These are phyloP conservation scores for Drosophila algonquin DNA, from an alignment of 2,888 invertebrate species.

Conservation along the genomic window DNA sequence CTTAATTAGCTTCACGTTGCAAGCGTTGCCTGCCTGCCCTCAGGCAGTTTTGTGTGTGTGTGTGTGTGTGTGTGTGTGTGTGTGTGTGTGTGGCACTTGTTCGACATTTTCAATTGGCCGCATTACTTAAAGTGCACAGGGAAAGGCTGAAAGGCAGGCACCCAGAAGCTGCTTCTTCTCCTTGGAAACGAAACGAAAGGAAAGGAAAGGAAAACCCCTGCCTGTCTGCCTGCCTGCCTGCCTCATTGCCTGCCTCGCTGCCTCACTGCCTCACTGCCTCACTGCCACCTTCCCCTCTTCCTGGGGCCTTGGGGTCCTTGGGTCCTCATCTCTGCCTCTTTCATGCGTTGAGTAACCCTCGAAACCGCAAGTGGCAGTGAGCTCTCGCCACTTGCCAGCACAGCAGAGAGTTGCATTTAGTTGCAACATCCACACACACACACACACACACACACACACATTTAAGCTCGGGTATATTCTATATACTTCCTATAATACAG, in stretches of 20 bases:
- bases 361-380: slow-evolving; percentile 51
- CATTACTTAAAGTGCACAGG: slow-evolving; percentile 64
- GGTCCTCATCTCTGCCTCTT: slow-evolving; percentile 2
- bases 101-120: slow-evolving; percentile 73
- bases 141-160: not conserved
- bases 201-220: no score
- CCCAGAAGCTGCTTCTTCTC: no score
- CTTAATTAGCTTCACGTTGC: slow-evolving; percentile 63
- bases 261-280: no score
- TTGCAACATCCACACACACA: slow-evolving; percentile 41
- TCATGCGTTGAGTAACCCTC: slow-evolving; percentile 37
- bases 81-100: slow-evolving; percentile 57
- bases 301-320: not conserved
- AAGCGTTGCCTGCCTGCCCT: slow-evolving; percentile 19
- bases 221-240: no score
- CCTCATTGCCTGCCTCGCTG: no score
- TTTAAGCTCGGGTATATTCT: not conserved
- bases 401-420: slow-evolving; percentile 48
- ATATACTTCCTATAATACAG: slow-evolving; percentile 1
- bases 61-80: not conserved
- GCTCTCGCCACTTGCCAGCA: slow-evolving; percentile 60
- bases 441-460: slow-evolving; percentile 1
- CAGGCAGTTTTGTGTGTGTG: slow-evolving; percentile 16
- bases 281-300: not conserved
- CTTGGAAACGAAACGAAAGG: no score